phyloP scores from a whole-genome alignment of 2,888 invertebrate genomes.

The Phytoseiulus persimilis region DNA sequence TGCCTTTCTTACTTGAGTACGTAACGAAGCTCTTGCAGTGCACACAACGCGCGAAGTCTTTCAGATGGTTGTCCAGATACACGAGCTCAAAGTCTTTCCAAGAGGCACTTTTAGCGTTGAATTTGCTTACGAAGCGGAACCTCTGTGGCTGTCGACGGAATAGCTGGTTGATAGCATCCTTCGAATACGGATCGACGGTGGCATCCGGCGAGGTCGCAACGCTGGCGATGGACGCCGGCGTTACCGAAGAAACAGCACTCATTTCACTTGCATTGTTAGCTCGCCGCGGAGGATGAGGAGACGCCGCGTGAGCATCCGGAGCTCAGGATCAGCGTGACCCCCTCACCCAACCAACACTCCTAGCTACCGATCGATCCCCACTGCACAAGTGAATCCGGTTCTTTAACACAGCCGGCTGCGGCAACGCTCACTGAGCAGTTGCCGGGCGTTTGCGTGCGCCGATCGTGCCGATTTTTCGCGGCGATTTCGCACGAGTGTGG shows the following conservation, averaged over 20 bases:
- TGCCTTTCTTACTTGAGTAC: conserved; percentile 34
- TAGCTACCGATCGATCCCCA: conserved; percentile 5
- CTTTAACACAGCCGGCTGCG: background rate
- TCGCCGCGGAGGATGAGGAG: background rate
- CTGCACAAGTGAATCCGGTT: background rate
- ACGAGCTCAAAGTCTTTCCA: conserved; percentile 38
- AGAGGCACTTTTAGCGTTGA: conserved; percentile 34
- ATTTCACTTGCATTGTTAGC: background rate
- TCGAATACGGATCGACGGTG: conserved; percentile 35
- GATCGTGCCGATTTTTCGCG: background rate
- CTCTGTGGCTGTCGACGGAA: conserved; percentile 35
- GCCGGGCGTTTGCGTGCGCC: background rate
- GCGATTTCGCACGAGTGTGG: background rate
- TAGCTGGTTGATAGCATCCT: conserved; percentile 24
- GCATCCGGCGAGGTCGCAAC: background rate
- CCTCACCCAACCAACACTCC: background rate
- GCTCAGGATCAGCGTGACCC: conserved; percentile 5
- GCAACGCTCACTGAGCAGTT: background rate
- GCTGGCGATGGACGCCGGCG: conserved; percentile 27
- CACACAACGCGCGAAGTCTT: conserved; percentile 24
- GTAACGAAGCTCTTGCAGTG: conserved; percentile 36
- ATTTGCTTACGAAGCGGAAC: conserved; percentile 25
- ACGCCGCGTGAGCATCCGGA: conserved; percentile 5
- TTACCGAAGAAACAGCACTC: conserved; percentile 17
- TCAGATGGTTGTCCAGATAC: conserved; percentile 34